Evolutionary conservation across 2,797 vertebrate genomes (phyloP), one percentile per base, ranked within the genome.

Genomic region (Neomorphus geoffroyi): DNA sequence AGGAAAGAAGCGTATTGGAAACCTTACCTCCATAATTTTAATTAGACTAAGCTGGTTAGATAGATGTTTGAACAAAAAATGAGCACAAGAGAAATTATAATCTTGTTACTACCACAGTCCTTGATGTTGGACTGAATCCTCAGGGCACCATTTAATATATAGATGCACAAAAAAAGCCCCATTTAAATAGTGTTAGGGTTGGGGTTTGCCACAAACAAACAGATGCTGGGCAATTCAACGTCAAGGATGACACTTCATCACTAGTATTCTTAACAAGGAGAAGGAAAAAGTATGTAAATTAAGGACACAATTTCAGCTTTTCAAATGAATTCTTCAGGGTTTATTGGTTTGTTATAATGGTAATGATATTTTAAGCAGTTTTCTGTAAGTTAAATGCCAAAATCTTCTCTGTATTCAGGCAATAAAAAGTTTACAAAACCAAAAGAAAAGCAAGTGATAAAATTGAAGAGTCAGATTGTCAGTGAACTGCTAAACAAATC

Each of bases 291-390:
- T 39, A 51, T 57, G 37, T 84, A 92, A 90, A 88, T 92, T 90
- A 95, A 86, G 33, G 24, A 27, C 64, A 64, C 77, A 57, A 93
- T 90, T 96, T 90, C 66, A 93, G 51, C 27, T 50, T 90, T 90
- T 93, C 73, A 70, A 91, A 73, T 0, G 0, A 92, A 81, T 92
- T 86, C 48, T 86, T 86, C 48, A 35, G 37, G 27, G 37, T 73
- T 92, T 95, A 93, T 88, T 73, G 21, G 23, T 72, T 66, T 84
- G 39, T 67, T 88, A 54, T 60, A 84, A 54, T 3, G 6, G 16
- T 54, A 91, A 88, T 73, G 41, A 24, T 83, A 88, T 91, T 95
- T 96, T 86, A 94, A 96, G 64, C 64, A 82, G 45, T 39, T 90
- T 82, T 88, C 74, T 86, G 15, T 71, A 70, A 13, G 35, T 57